These are phyloP conservation scores for Varanus komodoensis DNA, from an alignment of 2,113 vertebrate species.

Conservation along the genomic window DNA sequence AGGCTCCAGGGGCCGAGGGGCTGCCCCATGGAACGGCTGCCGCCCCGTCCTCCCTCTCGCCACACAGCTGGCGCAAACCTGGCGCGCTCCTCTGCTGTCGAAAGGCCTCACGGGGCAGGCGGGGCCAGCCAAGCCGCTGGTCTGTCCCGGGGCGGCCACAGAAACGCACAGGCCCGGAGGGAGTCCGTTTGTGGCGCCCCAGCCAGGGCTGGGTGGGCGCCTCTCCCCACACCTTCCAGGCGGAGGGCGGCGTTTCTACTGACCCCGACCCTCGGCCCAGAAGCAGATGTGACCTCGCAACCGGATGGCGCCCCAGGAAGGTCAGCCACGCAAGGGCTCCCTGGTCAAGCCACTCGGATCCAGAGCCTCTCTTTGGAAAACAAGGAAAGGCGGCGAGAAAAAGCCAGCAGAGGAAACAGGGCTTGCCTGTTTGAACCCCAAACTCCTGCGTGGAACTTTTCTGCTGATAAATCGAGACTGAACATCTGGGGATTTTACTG, in stretches of 20 bases:
- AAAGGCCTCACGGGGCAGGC: neutral
- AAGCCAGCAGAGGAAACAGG: too few relatives aligned
- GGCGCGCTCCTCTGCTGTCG: neutral
- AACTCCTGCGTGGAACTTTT: neutral
- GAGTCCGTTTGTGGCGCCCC: neutral
- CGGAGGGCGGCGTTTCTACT: neutral
- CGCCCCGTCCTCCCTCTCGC: too few relatives aligned
- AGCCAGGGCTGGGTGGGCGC: neutral
- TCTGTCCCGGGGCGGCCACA: neutral
- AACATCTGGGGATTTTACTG: neutral
- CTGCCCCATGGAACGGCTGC: too few relatives aligned
- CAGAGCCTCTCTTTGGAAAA: neutral
- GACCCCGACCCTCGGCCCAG: neutral
- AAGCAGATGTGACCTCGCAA: slow-evolving; percentile 31
- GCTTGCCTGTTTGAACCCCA: too few relatives aligned
- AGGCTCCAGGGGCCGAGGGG: too few relatives aligned
- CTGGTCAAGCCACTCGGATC: neutral
- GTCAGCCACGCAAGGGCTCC: neutral
- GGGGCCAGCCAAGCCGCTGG: too few relatives aligned
- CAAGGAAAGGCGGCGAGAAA: neutral
- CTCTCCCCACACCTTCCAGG: neutral
- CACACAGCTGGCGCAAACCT: neutral
- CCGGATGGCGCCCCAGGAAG: neutral
- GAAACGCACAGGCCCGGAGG: neutral
- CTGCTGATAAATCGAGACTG: neutral